Percentiles rank a stretch among this genome's conserved stretches.
Evolutionary conservation across 2,113 vertebrate species (phyloP).

Genomic region (Chionomys nivalis): DNA sequence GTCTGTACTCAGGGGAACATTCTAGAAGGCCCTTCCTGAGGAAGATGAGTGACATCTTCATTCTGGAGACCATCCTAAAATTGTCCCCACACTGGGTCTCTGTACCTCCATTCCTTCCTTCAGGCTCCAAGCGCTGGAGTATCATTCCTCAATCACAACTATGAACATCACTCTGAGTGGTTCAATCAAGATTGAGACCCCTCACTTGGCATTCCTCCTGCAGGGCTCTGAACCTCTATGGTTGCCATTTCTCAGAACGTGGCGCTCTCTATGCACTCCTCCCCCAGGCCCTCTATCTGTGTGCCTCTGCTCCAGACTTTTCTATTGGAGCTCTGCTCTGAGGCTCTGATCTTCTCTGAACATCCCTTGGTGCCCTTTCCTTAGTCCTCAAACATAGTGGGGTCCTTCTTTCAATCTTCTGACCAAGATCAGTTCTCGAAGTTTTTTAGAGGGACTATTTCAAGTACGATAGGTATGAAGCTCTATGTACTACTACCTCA

Average conservation of each 20-base stretch:
- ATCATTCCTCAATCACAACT: neutral
- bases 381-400: neutral
- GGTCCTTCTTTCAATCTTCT: neutral
- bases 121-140: neutral
- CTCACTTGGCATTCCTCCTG: neutral
- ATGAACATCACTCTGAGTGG: neutral
- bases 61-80: neutral
- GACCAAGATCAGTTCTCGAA: no score
- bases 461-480: no score
- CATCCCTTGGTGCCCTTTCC: neutral
- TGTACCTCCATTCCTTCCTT: neutral
- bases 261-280: neutral
- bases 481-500: neutral
- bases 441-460: no score
- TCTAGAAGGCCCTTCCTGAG: neutral
- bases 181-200: neutral
- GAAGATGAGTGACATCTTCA: neutral
- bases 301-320: neutral
- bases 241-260: neutral
- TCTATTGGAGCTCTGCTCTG: neutral
- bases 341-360: neutral
- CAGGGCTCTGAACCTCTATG: neutral
- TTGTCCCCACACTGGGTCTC: neutral
- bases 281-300: neutral
- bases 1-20: neutral